Percentiles rank a stretch among this genome's conserved stretches.
phyloP scores from a whole-genome alignment of 2,113 vertebrate genomes.

The Tamias sibiricus region DNA sequence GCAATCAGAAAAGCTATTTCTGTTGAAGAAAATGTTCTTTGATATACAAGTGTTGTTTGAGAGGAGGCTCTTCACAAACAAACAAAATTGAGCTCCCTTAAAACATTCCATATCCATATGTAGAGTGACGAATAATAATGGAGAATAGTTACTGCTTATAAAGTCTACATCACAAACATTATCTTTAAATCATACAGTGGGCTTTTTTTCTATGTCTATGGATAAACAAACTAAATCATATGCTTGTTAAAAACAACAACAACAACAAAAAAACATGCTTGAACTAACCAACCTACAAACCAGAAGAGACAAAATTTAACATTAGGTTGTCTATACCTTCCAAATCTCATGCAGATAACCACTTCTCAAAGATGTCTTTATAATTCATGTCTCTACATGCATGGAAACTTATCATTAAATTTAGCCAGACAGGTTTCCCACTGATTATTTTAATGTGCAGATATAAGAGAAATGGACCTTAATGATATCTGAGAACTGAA shows the following conservation, averaged over 20 bases:
- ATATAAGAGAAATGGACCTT: neutral
- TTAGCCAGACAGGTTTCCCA: neutral
- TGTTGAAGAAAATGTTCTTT: constrained; percentile 26
- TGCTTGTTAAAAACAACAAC: neutral
- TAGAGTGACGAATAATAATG: neutral
- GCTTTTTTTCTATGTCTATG: neutral
- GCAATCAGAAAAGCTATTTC: constrained; percentile 57
- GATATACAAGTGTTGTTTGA: neutral
- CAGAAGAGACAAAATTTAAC: neutral
- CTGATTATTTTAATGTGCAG: neutral
- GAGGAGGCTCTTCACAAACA: neutral
- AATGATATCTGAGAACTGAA: neutral
- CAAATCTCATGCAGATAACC: neutral
- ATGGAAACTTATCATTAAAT: neutral
- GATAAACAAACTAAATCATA: neutral
- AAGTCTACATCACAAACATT: neutral
- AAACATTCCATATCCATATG: neutral
- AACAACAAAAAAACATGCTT: neutral
- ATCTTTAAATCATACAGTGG: neutral
- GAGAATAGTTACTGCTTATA: neutral
- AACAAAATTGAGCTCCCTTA: neutral
- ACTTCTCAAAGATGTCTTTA: neutral
- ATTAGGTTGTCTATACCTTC: neutral
- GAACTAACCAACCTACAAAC: neutral
- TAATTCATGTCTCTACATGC: neutral